Base-by-base conservation (phyloP, 2,797 vertebrate species). In the Hyperoplus lanceolatus region DNA sequence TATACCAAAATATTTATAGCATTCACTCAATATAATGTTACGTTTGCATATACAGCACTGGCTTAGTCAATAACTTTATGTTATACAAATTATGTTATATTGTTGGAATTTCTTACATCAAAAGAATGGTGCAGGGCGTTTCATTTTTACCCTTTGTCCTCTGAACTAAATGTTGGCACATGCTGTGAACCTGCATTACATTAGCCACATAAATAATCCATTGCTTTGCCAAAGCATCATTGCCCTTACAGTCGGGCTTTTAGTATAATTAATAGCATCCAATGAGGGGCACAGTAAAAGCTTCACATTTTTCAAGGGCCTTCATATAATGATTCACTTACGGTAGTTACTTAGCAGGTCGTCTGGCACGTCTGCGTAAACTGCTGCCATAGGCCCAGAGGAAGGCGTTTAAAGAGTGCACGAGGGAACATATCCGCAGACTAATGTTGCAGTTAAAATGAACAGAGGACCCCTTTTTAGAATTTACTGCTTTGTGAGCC, bases 191-290 rank as follows among this genome's bases (percentile, higher is more conserved):
- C 81, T 61, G 78, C 84, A 82, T 67, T 84, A 76, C 84, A 87
- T 87, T 84, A 82, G 63, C 70, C 68, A 76, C 76, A 82, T 89
- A 87, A 90, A 90, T 86, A 90, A 85, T 61, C 77, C 53, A 45
- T 13, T 66, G 72, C 67, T 3, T 48, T 82, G 86, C 80, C 83
- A 82, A 71, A 70, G 81, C 69, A 64, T 77, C 67, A 16, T 70
- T 29, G 29, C 73, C 63, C 49, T 21, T 65, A 71, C 64, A 63
- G 75, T 81, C 55, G 51, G 79, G 72, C 82, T 88, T 86, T 93
- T 92, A 91, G 80, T 58, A 36, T 85, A 82, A 90, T 92, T 88
- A 91, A 90, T 89, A 85, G 79, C 50, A 75, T 89, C 80, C 86
- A 85, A 55, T 77, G 55, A 80, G 61, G 29, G 76, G 69, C 56